Base-by-base conservation (phyloP, 2,113 vertebrate genomes). In the Tauraco erythrolophus region DNA sequence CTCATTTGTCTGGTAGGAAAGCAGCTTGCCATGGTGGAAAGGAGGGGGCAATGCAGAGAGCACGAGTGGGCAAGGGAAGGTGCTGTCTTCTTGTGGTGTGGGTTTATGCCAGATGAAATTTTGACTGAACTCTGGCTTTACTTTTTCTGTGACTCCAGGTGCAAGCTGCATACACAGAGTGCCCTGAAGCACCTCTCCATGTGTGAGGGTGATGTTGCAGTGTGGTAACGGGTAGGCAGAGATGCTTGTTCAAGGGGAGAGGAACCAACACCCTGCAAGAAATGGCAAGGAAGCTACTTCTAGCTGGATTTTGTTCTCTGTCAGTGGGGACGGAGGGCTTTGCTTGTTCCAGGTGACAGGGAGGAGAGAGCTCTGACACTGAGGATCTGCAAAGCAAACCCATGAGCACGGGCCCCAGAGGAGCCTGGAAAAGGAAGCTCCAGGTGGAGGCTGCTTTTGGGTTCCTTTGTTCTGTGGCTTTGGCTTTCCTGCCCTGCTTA, bases 41-140 rank as follows among this genome's bases (percentile, higher is more conserved):
- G 51, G 61, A 21, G 7, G 41, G 15, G 10, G 7, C 0, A 0
- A n/a, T 33, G 83, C 60, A 39, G 65, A 64, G 43, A 68, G 31
- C 48, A 10, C 0, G 0, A 53, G 21, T 5, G 21, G 46, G 41
- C 21, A 37, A 50, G 9, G 53, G n/a, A 53, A 89, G 37, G 21
- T 19, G 3, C 1, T 72, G 9, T 37, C 39, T 27, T 66, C 46
- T 68, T 66, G 57, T 9, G 31, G 5, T 35, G 27, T 16, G 46
- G 27, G n/a, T 57, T 85, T 79, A 7, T 45, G 43, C 27, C 51
- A 45, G 65, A 6, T 58, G 14, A 56, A 78, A 62, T 30, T 53
- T 31, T 58, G 68, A 19, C 48, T 76, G 50, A 65, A 19, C 39
- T 22, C 33, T 65, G 60, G 14, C 35, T 69, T 30, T 33, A 22